Evolutionary conservation across 2,888 invertebrate genomes (phyloP).

Genomic region (Cheilosia vernalis): DNA sequence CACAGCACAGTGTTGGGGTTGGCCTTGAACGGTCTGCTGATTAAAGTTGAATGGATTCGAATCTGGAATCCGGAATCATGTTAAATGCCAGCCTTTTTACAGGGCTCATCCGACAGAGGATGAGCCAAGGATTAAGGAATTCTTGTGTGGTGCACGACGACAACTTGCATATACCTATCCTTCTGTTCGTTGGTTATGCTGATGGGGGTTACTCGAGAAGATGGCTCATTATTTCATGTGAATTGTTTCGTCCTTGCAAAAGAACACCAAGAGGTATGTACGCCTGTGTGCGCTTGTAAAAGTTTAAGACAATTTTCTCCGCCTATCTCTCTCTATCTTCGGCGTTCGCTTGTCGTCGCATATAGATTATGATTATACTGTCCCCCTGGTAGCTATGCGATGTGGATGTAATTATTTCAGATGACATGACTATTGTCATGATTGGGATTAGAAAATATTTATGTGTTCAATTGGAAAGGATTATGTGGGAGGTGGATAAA

Average conservation of each 20-base stretch:
- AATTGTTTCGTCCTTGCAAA: conserved; percentile 11
- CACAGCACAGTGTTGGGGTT: background rate
- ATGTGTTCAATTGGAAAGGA: conserved; percentile 55
- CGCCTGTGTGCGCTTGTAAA: background rate
- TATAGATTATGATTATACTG: conserved; percentile 26
- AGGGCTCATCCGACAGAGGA: background rate
- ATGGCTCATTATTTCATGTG: conserved; percentile 34
- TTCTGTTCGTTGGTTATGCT: conserved; percentile 33
- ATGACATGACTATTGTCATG: conserved; percentile 47
- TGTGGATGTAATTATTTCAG: conserved; percentile 57
- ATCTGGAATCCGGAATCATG: conserved; percentile 21
- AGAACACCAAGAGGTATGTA: background rate
- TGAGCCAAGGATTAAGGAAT: conserved; percentile 2
- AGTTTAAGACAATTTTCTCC: conserved; percentile 42
- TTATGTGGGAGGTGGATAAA: background rate
- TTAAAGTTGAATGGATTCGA: conserved; percentile 31
- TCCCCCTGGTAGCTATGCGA: conserved; percentile 4
- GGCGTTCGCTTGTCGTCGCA: background rate
- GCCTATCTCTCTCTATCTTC: background rate
- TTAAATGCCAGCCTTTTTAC: background rate
- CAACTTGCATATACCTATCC: background rate
- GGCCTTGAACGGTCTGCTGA: conserved; percentile 26
- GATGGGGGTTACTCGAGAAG: conserved; percentile 13
- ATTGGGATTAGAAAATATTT: conserved; percentile 61
- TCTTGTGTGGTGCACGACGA: background rate